Percentiles rank a stretch among this genome's conserved stretches.
Evolutionary conservation across 2,113 vertebrate genomes (phyloP).

Genomic region (Alectura lathami): DNA sequence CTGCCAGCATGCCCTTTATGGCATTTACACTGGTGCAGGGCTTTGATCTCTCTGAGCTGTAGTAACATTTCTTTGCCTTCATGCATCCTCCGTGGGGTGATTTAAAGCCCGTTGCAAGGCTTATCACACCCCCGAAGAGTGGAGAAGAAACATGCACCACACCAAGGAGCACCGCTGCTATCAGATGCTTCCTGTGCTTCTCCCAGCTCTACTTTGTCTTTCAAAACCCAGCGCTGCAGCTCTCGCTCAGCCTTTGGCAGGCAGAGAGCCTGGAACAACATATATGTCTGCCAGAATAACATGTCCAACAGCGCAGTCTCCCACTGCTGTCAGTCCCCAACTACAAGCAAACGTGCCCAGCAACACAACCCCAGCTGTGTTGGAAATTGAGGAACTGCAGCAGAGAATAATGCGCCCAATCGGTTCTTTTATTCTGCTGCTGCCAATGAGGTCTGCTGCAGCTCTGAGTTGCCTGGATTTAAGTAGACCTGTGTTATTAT

Average conservation of each 20-base stretch:
- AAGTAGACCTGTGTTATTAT: neutral
- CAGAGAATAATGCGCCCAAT: neutral
- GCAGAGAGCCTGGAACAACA: neutral
- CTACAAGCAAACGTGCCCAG: neutral
- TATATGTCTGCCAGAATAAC: neutral
- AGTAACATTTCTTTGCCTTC: neutral
- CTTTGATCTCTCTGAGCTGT: neutral
- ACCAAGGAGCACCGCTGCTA: neutral
- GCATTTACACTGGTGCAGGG: neutral
- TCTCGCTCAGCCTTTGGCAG: neutral
- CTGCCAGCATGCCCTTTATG: fast-evolving
- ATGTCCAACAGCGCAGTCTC: neutral
- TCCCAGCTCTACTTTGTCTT: neutral
- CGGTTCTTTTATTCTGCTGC: neutral
- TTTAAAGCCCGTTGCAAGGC: neutral
- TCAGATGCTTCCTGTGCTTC: neutral
- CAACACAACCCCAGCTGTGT: neutral
- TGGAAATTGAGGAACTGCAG: neutral
- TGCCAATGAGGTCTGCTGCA: neutral
- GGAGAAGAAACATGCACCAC: neutral
- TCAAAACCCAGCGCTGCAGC: neutral
- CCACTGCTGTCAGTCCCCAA: neutral
- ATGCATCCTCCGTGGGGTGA: fast-evolving
- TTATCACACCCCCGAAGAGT: neutral
- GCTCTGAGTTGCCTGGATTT: neutral